Evolutionary conservation across 2,113 vertebrate genomes (phyloP).

Genomic region (Recurvirostra avosetta): DNA sequence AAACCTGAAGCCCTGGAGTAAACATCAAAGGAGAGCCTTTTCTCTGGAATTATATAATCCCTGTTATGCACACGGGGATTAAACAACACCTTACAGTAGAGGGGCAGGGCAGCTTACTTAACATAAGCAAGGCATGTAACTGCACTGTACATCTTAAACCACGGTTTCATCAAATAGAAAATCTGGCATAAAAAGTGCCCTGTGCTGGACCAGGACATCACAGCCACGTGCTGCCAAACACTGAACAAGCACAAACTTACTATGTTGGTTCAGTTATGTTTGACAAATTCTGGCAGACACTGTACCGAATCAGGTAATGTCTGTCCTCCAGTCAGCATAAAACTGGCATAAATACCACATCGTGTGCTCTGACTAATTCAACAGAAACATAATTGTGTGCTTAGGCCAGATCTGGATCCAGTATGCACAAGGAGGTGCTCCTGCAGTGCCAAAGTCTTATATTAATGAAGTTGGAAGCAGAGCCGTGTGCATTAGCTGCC

Average conservation of each 20-base stretch:
- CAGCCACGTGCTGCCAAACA: not conserved
- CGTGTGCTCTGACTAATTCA: constrained; percentile 6
- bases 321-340: constrained; percentile 17
- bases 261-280: not conserved
- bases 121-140: not conserved
- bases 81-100: not conserved
- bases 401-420: constrained; percentile 6
- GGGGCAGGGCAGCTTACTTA: not conserved
- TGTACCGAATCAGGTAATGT: not conserved
- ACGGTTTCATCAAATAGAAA: not conserved
- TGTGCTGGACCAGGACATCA: not conserved
- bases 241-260: not conserved
- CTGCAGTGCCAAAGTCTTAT: constrained; percentile 36
- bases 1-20: not conserved
- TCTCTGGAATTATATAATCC: constrained; percentile 10
- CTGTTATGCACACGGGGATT: not conserved
- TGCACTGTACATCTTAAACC: not conserved
- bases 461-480: constrained; percentile 44
- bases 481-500: not conserved
- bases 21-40: not conserved
- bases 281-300: constrained; percentile 6
- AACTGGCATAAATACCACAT: constrained; percentile 6
- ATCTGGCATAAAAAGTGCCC: not conserved
- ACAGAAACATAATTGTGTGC: constrained; percentile 22
- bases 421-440: not conserved